These are phyloP conservation scores for Acanthaster planci DNA, from an alignment of 35 echinoderm and acorn worm genomes.

Conservation along the genomic window DNA sequence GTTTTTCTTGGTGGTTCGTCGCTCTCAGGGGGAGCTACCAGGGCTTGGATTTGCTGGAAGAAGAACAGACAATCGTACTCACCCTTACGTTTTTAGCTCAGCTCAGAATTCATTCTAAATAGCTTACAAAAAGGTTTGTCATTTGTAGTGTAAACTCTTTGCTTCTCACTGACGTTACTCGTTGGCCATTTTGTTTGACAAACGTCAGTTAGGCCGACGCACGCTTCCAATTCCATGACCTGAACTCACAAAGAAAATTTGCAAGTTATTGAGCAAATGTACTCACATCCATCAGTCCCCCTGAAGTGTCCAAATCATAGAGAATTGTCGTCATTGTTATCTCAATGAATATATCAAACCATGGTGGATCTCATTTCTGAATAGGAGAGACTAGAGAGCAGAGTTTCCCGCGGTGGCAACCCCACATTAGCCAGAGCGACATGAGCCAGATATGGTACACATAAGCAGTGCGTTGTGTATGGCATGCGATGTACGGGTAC, in stretches of 20 bases:
- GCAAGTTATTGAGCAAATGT: no score
- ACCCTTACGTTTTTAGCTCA: not conserved
- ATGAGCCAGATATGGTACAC: no score
- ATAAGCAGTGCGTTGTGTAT: no score
- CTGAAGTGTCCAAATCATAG: conserved; percentile 97
- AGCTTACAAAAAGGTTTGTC: not conserved
- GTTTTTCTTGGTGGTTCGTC: conserved; percentile 88
- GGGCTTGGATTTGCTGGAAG: conserved; percentile 86
- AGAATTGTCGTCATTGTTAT: conserved; percentile 77
- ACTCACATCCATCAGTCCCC: conserved; percentile 97
- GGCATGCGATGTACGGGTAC: no score
- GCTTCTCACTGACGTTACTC: not conserved
- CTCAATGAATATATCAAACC: not conserved
- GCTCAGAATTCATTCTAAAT: not conserved
- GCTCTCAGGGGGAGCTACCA: conserved; percentile 89
- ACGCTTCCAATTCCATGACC: not conserved
- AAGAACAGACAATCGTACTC: conserved; percentile 16
- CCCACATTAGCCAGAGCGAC: no score
- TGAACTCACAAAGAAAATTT: not conserved
- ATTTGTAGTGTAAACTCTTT: not conserved
- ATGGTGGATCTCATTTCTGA: no score
- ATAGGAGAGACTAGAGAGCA: no score
- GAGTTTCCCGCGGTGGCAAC: no score
- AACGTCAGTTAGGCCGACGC: not conserved
- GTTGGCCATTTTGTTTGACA: conserved; percentile 31